Percentiles rank a stretch among this genome's conserved stretches.
Evolutionary conservation across 2,888 invertebrate genomes (phyloP).

Genomic region (Raillietiella orientalis): DNA sequence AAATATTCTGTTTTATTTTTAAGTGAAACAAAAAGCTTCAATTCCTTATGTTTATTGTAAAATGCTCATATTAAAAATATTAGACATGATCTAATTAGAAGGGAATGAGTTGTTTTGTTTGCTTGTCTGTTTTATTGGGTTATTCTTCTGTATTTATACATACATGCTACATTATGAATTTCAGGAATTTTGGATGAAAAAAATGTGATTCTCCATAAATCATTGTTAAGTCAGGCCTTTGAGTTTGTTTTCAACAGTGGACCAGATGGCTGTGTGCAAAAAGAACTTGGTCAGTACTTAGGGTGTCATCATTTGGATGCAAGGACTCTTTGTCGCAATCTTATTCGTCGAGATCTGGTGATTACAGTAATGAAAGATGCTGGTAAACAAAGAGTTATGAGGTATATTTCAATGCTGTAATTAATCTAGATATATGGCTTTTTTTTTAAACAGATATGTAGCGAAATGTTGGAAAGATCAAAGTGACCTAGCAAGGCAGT

Average conservation of each 20-base stretch:
- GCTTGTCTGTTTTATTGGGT: too few relatives aligned
- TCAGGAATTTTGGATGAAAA: slow-evolving; percentile 8
- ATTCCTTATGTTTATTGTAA: too few relatives aligned
- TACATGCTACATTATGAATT: too few relatives aligned
- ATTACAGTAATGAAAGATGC: slow-evolving; percentile 19
- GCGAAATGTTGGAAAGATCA: slow-evolving; percentile 11
- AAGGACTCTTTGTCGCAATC: slow-evolving; percentile 12
- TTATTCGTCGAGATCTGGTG: slow-evolving; percentile 15
- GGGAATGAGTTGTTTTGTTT: too few relatives aligned
- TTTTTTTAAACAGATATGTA: slow-evolving; percentile 16
- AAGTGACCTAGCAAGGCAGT: slow-evolving; percentile 11
- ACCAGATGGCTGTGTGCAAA: slow-evolving; percentile 19
- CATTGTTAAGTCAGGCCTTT: slow-evolving; percentile 19
- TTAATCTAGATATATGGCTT: background rate
- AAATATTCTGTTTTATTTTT: too few relatives aligned
- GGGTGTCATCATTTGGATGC: slow-evolving; percentile 10
- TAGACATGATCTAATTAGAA: too few relatives aligned
- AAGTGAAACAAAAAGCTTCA: too few relatives aligned
- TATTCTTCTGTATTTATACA: too few relatives aligned
- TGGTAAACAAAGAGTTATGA: slow-evolving; percentile 18
- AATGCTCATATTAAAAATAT: too few relatives aligned
- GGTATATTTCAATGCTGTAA: slow-evolving; percentile 6
- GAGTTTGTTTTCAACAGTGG: slow-evolving; percentile 16
- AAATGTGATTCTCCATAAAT: slow-evolving; percentile 9
- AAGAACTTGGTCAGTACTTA: slow-evolving; percentile 9